These are phyloP conservation scores for Luidia sarsii DNA, from an alignment of 53 echinoderm and acorn worm genomes.

Conservation along the genomic window DNA sequence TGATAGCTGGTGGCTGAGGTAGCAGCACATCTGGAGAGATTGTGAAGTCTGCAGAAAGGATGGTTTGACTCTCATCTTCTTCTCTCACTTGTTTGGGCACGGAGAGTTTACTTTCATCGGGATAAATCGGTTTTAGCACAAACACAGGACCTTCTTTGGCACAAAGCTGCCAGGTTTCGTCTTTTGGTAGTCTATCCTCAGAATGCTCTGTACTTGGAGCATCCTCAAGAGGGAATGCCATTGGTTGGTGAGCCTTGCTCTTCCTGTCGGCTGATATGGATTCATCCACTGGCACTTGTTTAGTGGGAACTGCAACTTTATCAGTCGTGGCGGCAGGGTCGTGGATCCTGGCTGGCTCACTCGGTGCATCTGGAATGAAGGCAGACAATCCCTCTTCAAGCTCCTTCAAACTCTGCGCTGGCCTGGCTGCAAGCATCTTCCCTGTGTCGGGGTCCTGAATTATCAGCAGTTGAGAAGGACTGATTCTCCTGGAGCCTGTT, in stretches of 20 bases:
- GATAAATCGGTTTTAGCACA: conserved; percentile 25
- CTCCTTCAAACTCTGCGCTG: conserved; percentile 73
- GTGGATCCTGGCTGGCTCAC: conserved; percentile 34
- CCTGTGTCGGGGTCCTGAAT: conserved; percentile 74
- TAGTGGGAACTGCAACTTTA: neutral
- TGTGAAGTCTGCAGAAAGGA: neutral
- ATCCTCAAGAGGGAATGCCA: neutral
- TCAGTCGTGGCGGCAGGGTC: neutral
- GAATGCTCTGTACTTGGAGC: too few relatives aligned
- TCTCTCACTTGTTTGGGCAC: neutral
- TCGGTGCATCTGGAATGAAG: conserved; percentile 20
- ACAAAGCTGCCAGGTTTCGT: conserved; percentile 7
- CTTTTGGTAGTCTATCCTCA: neutral
- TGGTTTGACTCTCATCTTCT: neutral
- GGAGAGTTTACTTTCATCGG: neutral
- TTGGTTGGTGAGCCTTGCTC: neutral
- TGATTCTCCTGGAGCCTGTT: conserved; percentile 36
- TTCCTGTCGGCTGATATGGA: neutral
- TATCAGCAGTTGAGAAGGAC: conserved; percentile 28
- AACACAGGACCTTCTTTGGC: conserved; percentile 54
- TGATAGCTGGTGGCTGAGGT: conserved; percentile 35
- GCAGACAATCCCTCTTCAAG: conserved; percentile 46
- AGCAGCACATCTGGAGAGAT: conserved; percentile 16
- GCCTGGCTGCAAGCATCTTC: conserved; percentile 63
- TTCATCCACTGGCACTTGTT: neutral